phyloP scores from a whole-genome alignment of 2,888 invertebrate species.

The Phasia obesa region DNA sequence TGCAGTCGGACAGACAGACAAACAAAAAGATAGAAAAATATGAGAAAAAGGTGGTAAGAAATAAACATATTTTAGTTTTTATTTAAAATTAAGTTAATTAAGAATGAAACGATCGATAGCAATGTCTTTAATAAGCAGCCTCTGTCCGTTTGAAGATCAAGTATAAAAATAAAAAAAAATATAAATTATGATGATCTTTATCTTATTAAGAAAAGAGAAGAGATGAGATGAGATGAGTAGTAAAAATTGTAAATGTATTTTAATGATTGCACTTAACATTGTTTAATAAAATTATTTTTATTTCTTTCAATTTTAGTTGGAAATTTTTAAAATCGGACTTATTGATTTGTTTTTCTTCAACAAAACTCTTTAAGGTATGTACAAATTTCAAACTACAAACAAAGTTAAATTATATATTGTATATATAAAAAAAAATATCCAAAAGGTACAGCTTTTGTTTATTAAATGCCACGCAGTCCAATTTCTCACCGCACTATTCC shows the following conservation, averaged over 20 bases:
- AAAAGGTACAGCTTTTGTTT: not conserved
- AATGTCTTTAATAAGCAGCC: slow-evolving; percentile 19
- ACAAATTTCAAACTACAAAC: not conserved
- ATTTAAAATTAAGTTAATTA: slow-evolving; percentile 59
- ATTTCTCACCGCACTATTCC: slow-evolving; percentile 70
- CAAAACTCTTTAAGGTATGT: too few species aligned
- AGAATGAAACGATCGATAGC: slow-evolving; percentile 52
- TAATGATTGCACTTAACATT: not conserved
- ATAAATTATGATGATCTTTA: slow-evolving; percentile 31
- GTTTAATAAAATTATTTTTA: too few species aligned
- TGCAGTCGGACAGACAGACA: not conserved
- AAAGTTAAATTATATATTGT: not conserved
- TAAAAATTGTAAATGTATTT: not conserved
- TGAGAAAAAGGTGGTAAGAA: slow-evolving; percentile 40
- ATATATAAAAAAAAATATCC: not conserved
- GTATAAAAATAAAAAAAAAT: slow-evolving; percentile 28
- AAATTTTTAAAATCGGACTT: too few species aligned
- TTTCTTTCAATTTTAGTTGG: too few species aligned
- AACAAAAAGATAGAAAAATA: too few species aligned
- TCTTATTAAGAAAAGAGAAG: not conserved
- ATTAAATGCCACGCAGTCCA: slow-evolving; percentile 57
- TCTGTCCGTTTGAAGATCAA: not conserved
- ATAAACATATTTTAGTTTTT: slow-evolving; percentile 48
- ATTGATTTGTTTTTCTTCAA: too few species aligned
- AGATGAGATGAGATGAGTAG: too few species aligned